These are phyloP conservation scores for Cosmorhoe ocellata DNA, from an alignment of 2,888 invertebrate species.

Conservation along the genomic window DNA sequence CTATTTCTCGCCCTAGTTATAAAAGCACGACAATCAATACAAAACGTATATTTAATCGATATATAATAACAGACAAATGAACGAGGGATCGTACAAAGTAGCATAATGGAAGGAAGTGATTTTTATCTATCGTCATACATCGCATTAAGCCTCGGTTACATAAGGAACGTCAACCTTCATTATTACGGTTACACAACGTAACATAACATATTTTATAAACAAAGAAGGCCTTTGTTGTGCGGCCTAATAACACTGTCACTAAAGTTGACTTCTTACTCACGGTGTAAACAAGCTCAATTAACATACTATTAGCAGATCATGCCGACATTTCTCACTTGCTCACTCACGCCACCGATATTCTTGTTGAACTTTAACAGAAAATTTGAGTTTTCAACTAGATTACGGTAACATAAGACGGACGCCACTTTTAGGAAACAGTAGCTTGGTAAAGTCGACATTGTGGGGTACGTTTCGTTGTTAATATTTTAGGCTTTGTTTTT, in stretches of 20 bases:
- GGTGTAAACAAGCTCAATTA: too few relatives aligned
- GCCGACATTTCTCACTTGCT: too few relatives aligned
- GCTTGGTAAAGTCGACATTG: not conserved
- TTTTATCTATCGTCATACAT: slow-evolving; percentile 7
- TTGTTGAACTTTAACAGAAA: too few relatives aligned
- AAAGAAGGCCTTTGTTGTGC: too few relatives aligned
- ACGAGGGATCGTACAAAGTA: slow-evolving; percentile 24
- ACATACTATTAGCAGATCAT: too few relatives aligned
- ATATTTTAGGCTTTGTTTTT: not conserved
- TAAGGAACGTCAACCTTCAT: not conserved
- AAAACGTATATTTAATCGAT: slow-evolving; percentile 32
- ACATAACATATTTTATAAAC: too few relatives aligned
- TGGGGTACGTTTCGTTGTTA: not conserved
- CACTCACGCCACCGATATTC: too few relatives aligned
- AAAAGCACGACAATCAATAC: slow-evolving; percentile 9
- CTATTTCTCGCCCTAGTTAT: slow-evolving; percentile 17
- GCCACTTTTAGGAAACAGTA: not conserved
- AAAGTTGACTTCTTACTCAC: too few relatives aligned
- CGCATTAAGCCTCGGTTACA: too few relatives aligned
- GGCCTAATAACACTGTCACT: too few relatives aligned
- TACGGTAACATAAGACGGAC: not conserved
- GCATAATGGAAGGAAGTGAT: slow-evolving; percentile 24
- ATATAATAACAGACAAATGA: slow-evolving; percentile 37
- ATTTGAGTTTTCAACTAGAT: too few relatives aligned
- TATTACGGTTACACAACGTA: not conserved